Conservation (phyloP, 1,140 invertebrate species). For the Drosophila prosaltans region DNA sequence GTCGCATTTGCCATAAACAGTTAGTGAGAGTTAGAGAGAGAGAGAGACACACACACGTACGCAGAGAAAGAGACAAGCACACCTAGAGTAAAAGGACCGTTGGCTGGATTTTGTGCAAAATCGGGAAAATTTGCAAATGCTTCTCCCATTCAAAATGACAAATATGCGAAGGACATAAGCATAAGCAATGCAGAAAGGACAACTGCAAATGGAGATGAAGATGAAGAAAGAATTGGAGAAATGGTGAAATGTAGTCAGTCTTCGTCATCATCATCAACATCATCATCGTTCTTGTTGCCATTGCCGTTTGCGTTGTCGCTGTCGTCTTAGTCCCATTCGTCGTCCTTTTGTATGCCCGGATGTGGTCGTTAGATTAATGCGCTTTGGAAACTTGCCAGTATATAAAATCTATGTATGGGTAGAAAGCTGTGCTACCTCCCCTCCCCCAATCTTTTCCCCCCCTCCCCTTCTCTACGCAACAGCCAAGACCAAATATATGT, state of each 20-base stretch:
- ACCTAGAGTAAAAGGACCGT: constrained; percentile 11
- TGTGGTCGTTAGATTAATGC: constrained; percentile 80
- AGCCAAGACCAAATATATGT: constrained; percentile 30
- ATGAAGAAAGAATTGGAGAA: constrained; percentile 25
- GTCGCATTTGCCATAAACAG: constrained; percentile 28
- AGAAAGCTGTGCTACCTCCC: neutral
- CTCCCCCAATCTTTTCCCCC: neutral
- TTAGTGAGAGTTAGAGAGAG: neutral
- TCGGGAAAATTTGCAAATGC: constrained; percentile 73
- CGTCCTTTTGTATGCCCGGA: constrained; percentile 67
- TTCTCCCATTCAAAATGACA: constrained; percentile 63
- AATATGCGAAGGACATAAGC: constrained; percentile 80
- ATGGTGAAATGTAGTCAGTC: constrained; percentile 41
- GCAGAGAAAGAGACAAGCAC: constrained; percentile 5
- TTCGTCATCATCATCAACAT: constrained; percentile 4
- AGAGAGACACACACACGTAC: constrained; percentile 1
- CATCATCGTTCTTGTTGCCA: neutral
- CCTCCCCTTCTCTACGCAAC: neutral
- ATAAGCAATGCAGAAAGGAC: constrained; percentile 73
- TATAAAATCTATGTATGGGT: constrained; percentile 76
- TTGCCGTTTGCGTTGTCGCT: neutral
- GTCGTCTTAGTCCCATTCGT: constrained; percentile 8
- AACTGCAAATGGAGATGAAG: constrained; percentile 42
- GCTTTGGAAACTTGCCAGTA: constrained; percentile 79
- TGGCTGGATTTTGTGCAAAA: constrained; percentile 64